Evolutionary conservation across 64 coral and sea anemone genomes (phyloP).

Genomic region (Acropora tenuis): DNA sequence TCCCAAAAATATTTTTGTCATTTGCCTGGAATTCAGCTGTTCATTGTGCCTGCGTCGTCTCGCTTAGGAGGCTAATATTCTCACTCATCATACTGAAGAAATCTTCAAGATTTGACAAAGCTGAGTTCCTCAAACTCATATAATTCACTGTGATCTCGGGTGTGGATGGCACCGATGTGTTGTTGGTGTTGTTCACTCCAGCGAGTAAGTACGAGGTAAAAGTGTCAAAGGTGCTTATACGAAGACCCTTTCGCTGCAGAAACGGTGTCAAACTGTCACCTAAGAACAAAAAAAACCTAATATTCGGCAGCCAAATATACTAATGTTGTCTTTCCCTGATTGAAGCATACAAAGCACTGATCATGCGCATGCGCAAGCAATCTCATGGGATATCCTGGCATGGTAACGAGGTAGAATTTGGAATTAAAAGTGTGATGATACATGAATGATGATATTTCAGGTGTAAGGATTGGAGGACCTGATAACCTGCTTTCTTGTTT

Average conservation of each 20-base stretch:
- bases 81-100: background rate
- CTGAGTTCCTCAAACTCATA: background rate
- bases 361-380: no score
- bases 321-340: no score
- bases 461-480: no score
- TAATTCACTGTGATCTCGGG: background rate
- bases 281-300: no score
- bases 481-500: no score
- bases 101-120: background rate
- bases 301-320: no score
- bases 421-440: no score
- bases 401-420: no score
- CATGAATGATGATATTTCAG: no score
- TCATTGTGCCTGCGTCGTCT: background rate
- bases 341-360: no score
- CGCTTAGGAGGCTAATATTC: background rate
- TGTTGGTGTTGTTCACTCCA: background rate
- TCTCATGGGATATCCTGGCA: no score
- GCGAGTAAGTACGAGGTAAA: background rate
- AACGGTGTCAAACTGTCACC: background rate
- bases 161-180: background rate
- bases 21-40: background rate
- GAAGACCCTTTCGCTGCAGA: background rate
- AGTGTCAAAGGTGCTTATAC: background rate
- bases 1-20: background rate